phyloP scores from a whole-genome alignment of 1,140 invertebrate genomes.

The Gryon sp. region DNA sequence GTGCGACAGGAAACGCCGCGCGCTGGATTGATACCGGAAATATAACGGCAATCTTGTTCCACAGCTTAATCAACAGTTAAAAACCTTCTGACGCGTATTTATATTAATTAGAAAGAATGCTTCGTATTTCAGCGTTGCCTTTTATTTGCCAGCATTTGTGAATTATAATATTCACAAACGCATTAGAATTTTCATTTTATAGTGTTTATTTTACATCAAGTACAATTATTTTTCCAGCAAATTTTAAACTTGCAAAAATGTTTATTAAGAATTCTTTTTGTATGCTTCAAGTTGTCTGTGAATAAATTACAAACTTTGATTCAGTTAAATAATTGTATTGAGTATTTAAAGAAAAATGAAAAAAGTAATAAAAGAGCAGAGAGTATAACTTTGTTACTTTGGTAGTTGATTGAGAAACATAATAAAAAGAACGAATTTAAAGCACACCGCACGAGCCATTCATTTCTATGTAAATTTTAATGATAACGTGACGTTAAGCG shows the following conservation, averaged over 20 bases:
- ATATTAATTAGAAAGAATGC: slow-evolving; percentile 58
- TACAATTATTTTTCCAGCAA: no score
- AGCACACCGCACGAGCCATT: slow-evolving; percentile 42
- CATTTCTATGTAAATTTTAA: slow-evolving; percentile 63
- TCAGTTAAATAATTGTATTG: no score
- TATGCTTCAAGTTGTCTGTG: no score
- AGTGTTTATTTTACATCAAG: no score
- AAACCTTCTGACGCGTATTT: slow-evolving; percentile 56
- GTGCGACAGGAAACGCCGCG: slow-evolving; percentile 52
- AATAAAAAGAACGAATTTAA: slow-evolving; percentile 31
- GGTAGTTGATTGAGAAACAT: neutral
- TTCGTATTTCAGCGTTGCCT: slow-evolving; percentile 26
- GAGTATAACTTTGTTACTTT: neutral
- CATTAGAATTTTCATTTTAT: slow-evolving; percentile 32
- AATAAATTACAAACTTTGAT: no score
- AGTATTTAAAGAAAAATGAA: no score
- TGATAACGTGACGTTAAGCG: slow-evolving; percentile 44
- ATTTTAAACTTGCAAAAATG: no score
- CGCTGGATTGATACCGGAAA: slow-evolving; percentile 61
- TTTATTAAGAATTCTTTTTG: no score
- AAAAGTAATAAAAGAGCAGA: neutral
- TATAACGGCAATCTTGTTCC: slow-evolving; percentile 62
- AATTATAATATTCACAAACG: slow-evolving; percentile 55
- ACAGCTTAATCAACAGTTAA: slow-evolving; percentile 62
- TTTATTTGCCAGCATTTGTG: slow-evolving; percentile 30